Base-by-base conservation (phyloP, 2,113 vertebrate genomes). In the Vireo altiloquus region DNA sequence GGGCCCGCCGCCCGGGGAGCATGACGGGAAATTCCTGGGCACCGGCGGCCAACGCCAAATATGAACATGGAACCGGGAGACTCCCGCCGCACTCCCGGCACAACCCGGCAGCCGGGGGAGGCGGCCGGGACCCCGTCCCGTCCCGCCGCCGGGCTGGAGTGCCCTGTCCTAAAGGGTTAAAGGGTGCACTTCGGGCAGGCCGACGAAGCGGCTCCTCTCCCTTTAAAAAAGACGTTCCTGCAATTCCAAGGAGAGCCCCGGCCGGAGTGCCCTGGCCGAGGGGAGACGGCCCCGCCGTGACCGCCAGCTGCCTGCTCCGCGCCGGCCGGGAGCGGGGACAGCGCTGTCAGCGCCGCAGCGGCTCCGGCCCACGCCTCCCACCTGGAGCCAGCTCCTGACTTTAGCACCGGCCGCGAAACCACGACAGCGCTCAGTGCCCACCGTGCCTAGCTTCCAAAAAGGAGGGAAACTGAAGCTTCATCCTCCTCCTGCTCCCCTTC, bases 1-100 rank as follows among this genome's bases (percentile, higher is more conserved):
- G 95, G 96, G 96, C 94, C 56, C 94, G 96, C 89, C 87, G 88
- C 84, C 82, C 91, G 89, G 95, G 84, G 87, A 97, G 98, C 98
- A 98, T 98, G 98, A 96, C 98, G 98, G 98, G 98, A 98, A 98
- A 98, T 98, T 98, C 98, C 98, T 98, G 96, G 94, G 94, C 96
- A 94, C 89, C 70, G 91, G 97, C 97, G 59, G 95, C 96, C 90
- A 97, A 76, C 31, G 72, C 94, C 98, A 98, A 98, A 98, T 99
- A 99, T 98, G 98, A 98, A 92, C 98, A 98, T 82, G 80, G 94
- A 91, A 74, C 91, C 86, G 54, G 37, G 71, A 69, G 87, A 71
- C 77, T 76, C 80, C 40, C 37, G 68, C 59, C 37, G 69, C 78
- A 40, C 78, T 33, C 39, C 42, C 24, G 39, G 70, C 59, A 11